These are phyloP conservation scores for Xanthorhoe designata DNA, from an alignment of 2,888 invertebrate genomes.

Conservation along the genomic window DNA sequence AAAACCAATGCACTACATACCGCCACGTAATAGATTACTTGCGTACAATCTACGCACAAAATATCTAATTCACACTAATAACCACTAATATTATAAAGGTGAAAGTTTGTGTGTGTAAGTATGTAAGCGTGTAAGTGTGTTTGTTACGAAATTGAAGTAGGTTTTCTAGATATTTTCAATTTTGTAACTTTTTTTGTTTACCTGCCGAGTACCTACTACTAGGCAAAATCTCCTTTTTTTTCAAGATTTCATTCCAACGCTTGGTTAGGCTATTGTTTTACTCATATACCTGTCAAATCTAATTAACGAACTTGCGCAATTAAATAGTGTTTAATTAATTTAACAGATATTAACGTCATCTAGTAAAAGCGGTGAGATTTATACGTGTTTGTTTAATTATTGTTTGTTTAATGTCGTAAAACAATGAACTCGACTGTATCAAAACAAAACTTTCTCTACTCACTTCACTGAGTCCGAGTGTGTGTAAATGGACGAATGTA, in stretches of 20 bases:
- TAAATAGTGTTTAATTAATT: background rate
- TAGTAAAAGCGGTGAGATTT: background rate
- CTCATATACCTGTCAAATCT: too few relatives aligned
- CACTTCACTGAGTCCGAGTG: background rate
- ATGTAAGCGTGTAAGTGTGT: too few relatives aligned
- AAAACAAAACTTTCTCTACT: background rate
- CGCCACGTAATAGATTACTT: constrained; percentile 23
- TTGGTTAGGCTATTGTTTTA: too few relatives aligned
- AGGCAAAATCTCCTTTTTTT: too few relatives aligned
- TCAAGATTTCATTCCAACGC: too few relatives aligned
- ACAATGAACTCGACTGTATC: background rate
- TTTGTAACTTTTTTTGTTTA: too few relatives aligned
- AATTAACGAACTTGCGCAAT: background rate
- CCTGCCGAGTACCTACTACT: too few relatives aligned
- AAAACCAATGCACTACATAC: constrained; percentile 17
- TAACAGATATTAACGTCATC: background rate
- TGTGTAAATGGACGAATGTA: background rate
- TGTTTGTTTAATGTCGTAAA: background rate
- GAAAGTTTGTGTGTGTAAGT: too few relatives aligned
- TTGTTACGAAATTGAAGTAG: too few relatives aligned
- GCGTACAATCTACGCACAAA: background rate
- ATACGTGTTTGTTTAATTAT: background rate
- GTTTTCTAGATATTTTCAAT: too few relatives aligned
- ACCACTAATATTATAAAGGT: too few relatives aligned
- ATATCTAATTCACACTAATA: too few relatives aligned